phyloP scores from a whole-genome alignment of 2,888 invertebrate species.

The Protophormia terraenovae region DNA sequence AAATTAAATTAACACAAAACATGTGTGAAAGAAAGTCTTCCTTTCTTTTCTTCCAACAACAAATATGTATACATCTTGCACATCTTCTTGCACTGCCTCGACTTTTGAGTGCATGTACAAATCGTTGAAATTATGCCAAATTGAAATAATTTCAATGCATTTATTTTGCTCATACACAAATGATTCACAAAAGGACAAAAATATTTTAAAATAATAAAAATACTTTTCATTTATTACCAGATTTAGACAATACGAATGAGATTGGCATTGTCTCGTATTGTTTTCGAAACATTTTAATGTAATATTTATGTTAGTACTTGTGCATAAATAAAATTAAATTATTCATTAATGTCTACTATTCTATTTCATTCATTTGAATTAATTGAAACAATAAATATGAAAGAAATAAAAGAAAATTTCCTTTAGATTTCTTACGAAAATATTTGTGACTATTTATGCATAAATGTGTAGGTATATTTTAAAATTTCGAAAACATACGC shows the following conservation, averaged over 20 bases:
- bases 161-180: not conserved
- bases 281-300: slow-evolving; percentile 15
- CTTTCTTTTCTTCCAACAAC: not conserved
- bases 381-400: not conserved
- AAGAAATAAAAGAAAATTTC: not conserved
- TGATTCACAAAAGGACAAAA: slow-evolving; percentile 51
- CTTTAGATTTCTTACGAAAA: too few species aligned
- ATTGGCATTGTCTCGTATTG: slow-evolving; percentile 1
- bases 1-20: slow-evolving; percentile 51
- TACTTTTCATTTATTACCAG: slow-evolving; percentile 24
- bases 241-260: slow-evolving; percentile 25
- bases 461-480: too few species aligned
- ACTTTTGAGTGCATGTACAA: slow-evolving; percentile 43
- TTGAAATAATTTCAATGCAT: slow-evolving; percentile 32
- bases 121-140: slow-evolving; percentile 65
- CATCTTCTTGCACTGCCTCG: not conserved
- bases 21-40: slow-evolving; percentile 47
- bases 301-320: slow-evolving; percentile 11
- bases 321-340: not conserved
- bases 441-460: too few species aligned
- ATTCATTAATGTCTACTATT: slow-evolving; percentile 11
- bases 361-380: slow-evolving; percentile 13
- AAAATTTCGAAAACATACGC: too few species aligned
- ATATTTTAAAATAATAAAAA: slow-evolving; percentile 7
- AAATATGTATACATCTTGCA: not conserved